Base-by-base conservation (phyloP, 2,888 invertebrate species). In the Stegana nigrithorax region DNA sequence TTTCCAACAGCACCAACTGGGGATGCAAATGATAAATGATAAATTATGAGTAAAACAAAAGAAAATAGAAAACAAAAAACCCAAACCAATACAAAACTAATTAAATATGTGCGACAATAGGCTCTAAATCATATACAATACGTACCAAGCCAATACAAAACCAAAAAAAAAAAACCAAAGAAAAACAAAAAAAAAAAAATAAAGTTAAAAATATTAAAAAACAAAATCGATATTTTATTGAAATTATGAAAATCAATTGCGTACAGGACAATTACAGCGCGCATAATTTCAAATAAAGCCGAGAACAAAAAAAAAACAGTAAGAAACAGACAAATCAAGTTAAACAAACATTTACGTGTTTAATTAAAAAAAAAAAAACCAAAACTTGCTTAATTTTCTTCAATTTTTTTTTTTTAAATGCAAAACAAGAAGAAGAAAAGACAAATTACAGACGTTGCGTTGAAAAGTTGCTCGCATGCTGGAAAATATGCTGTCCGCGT, bases 401-500 rank as follows among this genome's bases (percentile, higher is more conserved):
- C n/a, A n/a, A n/a, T n/a, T n/a, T n/a, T n/a, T n/a, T n/a, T n/a
- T n/a, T n/a, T n/a, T n/a, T n/a, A n/a, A n/a, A n/a, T n/a, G n/a
- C n/a, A n/a, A n/a, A n/a, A n/a, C n/a, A n/a, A n/a, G n/a, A n/a
- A n/a, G n/a, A n/a, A n/a, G n/a, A n/a, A n/a, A n/a, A n/a, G n/a
- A n/a, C n/a, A n/a, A n/a, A n/a, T n/a, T n/a, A n/a, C n/a, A n/a
- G n/a, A n/a, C n/a, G n/a, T n/a, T n/a, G n/a, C n/a, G n/a, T n/a
- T n/a, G n/a, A n/a, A n/a, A n/a, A n/a, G 36, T 80, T 81, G 81
- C 80, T 80, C 81, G 80, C 78, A 75, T 78, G 78, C 78, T 80
- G 75, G 71, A 61, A 78, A 72, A 80, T 80, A 77, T 75, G 75
- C 77, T 77, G 75, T 74, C 77, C 67, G 66, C 64, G 26, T 64